Evolutionary conservation across 2,113 vertebrate species (phyloP), one percentile per base, ranked within the genome.

Genomic region (Ammodytes dubius): DNA sequence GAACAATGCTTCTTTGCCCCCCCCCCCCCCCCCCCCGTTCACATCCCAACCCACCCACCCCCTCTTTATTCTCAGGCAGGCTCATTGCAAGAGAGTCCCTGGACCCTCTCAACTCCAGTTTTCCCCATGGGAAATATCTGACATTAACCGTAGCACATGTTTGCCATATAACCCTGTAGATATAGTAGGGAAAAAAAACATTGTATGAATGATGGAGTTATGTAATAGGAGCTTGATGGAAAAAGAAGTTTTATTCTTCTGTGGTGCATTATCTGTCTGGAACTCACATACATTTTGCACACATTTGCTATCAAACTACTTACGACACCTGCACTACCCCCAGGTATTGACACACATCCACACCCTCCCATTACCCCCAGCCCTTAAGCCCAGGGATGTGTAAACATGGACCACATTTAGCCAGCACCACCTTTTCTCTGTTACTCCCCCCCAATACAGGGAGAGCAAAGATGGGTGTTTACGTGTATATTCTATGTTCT

Each of bases 91-190:
- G 85, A 88, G 79, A 89, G 91, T 92, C 88, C 85, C 70, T 74
- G 83, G 87, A 90, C 87, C 78, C 86, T 93, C 88, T 86, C 76
- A 83, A 73, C 87, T n/a, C 79, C 88, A 75, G 83, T 94, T 91
- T 95, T 94, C 94, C 93, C 93, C 77, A 92, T 95, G 94, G 94
- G 94, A 95, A 95, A 83, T 90, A 88, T 87, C 84, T 83, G 86
- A 92, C 77, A 82, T 89, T 83, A 89, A 89, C 82, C 27, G 82
- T 91, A 93, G 91, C 90, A 93, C 85, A 88, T 85, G 88, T 89
- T 89, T 83, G 89, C 85, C 87, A 80, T 85, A 87, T 84, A 88
- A 90, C 78, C 54, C 6, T 27, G 49, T 89, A 91, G 81, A 87
- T 79, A 77, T 88, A 87, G 81, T 7, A 65, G 75, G 13, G 39